Base-by-base conservation (phyloP, 2,888 invertebrate genomes). In the Synanthedon myopaeformis region DNA sequence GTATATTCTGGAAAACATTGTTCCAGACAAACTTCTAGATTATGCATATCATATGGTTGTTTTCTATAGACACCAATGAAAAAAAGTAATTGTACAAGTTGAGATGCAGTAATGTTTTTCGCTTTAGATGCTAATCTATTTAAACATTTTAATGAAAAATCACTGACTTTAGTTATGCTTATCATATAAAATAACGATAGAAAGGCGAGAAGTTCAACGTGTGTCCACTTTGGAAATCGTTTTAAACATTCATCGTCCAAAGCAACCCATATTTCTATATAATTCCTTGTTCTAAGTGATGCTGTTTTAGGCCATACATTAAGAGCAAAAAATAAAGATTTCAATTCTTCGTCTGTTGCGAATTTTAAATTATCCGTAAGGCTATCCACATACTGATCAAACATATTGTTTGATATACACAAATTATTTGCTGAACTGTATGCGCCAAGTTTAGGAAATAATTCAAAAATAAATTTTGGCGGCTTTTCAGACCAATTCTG, bases 71-170 rank as follows among this genome's bases (percentile, higher is more conserved):
- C 62, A 66, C 92, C 92, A 60, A 92, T 77, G 62, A 89, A 90
- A 72, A 93, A 94, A 78, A 93, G 84, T 42, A 90, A 83, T 63
- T 92, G 91, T 0, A 94, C 89, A 52, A 94, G 67, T 65, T 94
- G 90, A 52, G 88, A 78, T 2, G 90, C 86, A 4, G 88, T 88
- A 57, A 95, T 71, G 51, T 82, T 82, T n/a, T 88, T 79, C 12
- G 90, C 79, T 70, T 89, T 91, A n/a, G 78, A 76, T 1, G 89
- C 79, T 5, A 92, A 61, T 67, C 88, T 91, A 51, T 89, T 87
- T 11, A 92, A 60, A 23, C 88, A 78, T 57, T 82, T 82, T 60
- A 70, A 77, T 19, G 89, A 80, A 70, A 89, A 94, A 56, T 91
- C 89, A 59, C 90, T 86, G 12, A 80, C 69, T 66, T 82, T 88